Base-by-base conservation (phyloP, 1,140 invertebrate species). In the Hormaphis cornu region DNA sequence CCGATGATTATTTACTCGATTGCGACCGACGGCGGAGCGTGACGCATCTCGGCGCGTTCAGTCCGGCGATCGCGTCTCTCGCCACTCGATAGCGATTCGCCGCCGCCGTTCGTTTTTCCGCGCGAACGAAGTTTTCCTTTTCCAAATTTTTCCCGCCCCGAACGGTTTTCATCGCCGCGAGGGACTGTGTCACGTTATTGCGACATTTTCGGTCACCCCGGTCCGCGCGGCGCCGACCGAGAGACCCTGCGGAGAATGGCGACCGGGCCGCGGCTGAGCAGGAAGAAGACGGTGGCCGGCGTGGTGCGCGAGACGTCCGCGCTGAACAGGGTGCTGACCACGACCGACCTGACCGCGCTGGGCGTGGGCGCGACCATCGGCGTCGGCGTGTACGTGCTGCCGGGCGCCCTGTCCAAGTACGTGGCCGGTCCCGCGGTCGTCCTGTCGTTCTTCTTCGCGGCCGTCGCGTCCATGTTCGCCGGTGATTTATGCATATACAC, bases 371-470 rank as follows among this genome's bases (percentile, higher is more conserved):
- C 89, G 71, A 95, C 93, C 0, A 80, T 96, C 1, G 93, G 93
- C 1, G 81, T 95, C 18, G 93, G 93, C 0, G 90, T 95, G 14
- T 97, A 96, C 77, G 90, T 97, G 2, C 80, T 96, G 24, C 91
- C 91, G 8, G 93, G 93, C 16, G 85, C 89, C 66, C 92, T 95
- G 0, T 91, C 92, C 14, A 89, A 86, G 76, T 84, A 86, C 33
- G 85, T 85, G 0, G 88, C 93, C 1, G 93, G 93, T 0, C 93
- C 93, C 0, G 87, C 90, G 2, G 91, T 94, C 6, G 87, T 88
- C 18, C 73, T 96, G 12, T 94, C 91, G 12, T 95, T 95, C 75
- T 78, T 95, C 9, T 86, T 95, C 5, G 92, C 93, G 1, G 93
- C 92, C 16, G 76, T 95, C 7, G 90, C 90, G 3, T 95, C 92